Base-by-base conservation (phyloP, 2,888 invertebrate genomes). In the Pterobdella sp. region DNA sequence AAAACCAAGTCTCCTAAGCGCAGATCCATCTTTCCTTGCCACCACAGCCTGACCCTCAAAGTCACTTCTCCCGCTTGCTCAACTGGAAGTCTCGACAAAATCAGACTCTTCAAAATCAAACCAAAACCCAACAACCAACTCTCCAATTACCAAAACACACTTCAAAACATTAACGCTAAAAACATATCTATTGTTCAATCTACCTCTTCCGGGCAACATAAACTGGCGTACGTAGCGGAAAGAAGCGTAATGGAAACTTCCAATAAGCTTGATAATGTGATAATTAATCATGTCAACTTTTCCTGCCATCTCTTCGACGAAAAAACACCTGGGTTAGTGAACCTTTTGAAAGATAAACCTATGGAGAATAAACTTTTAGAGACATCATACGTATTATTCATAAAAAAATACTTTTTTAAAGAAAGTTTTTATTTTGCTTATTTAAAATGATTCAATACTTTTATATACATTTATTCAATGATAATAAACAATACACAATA, bases 191-290 rank as follows among this genome's bases (percentile, higher is more conserved):
- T 3, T n/a, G 18, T 56, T 56, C 60, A 22, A 56, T 4, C 60
- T n/a, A 22, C 60, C n/a, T 56, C 26, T 56, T 56, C 60, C 60
- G 60, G 60, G 18, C 60, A 56, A 26, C 60, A 56, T 26, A 56
- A 56, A n/a, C 26, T 56, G n/a, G 60, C 60, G 18, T 56, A 56
- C 60, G 60, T 56, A 26, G 60, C 60, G 60, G 60, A 56, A 56
- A 56, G 60, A 26, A 56, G 26, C 60, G 60, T 56, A 56, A 56
- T 56, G 60, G 60, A 56, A 56, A 26, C n/a, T 56, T 22, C n/a
- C 60, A 3, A 22, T 56, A 22, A 26, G 14, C n/a, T 56, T 7
- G 60, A 56, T 56, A 26, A 56, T 26, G 60, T 56, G n/a, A 56
- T 56, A 22, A 26, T 56, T 56, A 56, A 56, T 56, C 60, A 56